Conservation (phyloP, 53 echinoderm and acorn worm species). For the Luidia sarsii region DNA sequence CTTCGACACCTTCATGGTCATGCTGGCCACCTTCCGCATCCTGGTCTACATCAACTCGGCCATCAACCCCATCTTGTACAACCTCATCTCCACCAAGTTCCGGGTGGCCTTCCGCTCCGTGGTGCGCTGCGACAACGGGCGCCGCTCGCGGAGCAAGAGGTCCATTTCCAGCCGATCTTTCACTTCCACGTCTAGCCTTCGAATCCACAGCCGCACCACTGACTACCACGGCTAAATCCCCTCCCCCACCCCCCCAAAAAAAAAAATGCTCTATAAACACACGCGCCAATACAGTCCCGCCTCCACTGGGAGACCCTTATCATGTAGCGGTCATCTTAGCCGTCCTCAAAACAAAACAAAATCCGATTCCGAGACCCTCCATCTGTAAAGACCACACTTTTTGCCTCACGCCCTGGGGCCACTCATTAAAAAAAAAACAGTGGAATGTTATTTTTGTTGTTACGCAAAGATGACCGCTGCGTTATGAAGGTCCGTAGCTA, state of each 20-base stretch:
- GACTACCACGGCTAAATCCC: slow-evolving; percentile 43
- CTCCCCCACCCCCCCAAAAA: no score
- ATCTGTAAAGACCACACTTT: no score
- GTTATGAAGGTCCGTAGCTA: no score
- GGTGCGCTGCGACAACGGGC: slow-evolving; percentile 53
- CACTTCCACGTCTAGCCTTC: slow-evolving; percentile 45
- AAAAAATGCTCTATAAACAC: no score
- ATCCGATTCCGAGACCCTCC: no score
- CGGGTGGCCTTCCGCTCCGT: slow-evolving; percentile 77
- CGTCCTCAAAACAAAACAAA: no score
- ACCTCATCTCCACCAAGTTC: slow-evolving; percentile 88
- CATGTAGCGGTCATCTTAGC: background rate
- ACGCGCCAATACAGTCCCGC: no score
- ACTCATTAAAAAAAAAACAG: no score
- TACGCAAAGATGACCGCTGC: no score
- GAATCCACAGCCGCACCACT: slow-evolving; percentile 48
- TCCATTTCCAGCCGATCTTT: slow-evolving; percentile 51
- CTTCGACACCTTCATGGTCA: slow-evolving; percentile 43
- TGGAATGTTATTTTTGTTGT: no score
- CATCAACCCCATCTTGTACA: slow-evolving; percentile 87
- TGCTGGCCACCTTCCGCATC: slow-evolving; percentile 60
- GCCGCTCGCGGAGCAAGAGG: slow-evolving; percentile 42
- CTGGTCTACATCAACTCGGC: slow-evolving; percentile 87
- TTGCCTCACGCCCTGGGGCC: no score
- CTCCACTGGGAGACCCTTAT: background rate